Conservation (phyloP, 2,797 vertebrate genomes). For the Fistularia tabacaria region DNA sequence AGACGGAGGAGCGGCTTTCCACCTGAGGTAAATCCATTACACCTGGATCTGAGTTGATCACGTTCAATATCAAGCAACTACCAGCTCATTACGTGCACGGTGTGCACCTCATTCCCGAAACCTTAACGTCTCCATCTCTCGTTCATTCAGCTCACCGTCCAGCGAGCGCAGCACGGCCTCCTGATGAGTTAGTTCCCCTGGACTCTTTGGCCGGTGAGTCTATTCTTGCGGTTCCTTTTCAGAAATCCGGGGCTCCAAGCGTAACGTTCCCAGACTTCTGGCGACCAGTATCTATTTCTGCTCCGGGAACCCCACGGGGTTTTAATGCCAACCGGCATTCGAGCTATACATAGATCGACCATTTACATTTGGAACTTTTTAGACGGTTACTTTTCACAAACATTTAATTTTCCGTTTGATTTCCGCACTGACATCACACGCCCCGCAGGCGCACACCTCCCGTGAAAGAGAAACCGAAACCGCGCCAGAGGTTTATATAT, state of each 20-base stretch:
- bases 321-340: too few species aligned
- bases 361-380: too few species aligned
- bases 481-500: too few species aligned
- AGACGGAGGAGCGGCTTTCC: conserved; percentile 59
- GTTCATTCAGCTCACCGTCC: conserved; percentile 39
- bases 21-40: conserved; percentile 65
- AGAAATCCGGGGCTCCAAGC: too few species aligned
- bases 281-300: conserved; percentile 33
- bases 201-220: conserved; percentile 52
- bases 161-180: conserved; percentile 36
- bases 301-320: conserved; percentile 21
- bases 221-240: conserved; percentile 3
- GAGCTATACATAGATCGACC: too few species aligned
- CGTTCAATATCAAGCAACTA: conserved; percentile 32
- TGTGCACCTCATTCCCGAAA: conserved; percentile 13
- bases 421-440: too few species aligned
- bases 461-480: too few species aligned
- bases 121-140: conserved; percentile 26
- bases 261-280: too few species aligned
- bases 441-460: too few species aligned
- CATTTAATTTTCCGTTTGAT: too few species aligned
- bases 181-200: conserved; percentile 40
- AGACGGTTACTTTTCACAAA: too few species aligned
- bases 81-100: conserved; percentile 38
- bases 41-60: conserved; percentile 46